Conservation (phyloP, 1,140 invertebrate genomes). For the Drosophila elegans region DNA sequence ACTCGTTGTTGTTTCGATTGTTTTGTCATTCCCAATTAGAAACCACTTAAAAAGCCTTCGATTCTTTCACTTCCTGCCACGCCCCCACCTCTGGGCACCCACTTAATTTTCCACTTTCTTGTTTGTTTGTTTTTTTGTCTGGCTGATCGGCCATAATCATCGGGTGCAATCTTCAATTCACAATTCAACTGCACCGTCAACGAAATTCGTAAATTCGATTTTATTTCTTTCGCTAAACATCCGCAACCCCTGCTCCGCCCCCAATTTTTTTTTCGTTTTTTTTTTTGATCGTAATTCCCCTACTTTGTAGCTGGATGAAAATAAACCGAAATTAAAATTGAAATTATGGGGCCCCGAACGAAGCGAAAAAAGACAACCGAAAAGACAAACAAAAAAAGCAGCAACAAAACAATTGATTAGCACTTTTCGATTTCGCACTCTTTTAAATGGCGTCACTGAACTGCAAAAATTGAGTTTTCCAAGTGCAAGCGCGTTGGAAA, state of each 20-base stretch:
- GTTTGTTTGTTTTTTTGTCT: slow-evolving; percentile 7
- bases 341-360: slow-evolving; percentile 18
- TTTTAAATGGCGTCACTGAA: slow-evolving; percentile 57
- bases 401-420: slow-evolving; percentile 63
- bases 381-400: slow-evolving; percentile 15
- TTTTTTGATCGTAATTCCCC: slow-evolving; percentile 7
- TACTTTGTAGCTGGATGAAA: slow-evolving; percentile 49
- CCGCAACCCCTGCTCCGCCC: not conserved
- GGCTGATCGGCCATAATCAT: slow-evolving; percentile 33
- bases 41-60: slow-evolving; percentile 4
- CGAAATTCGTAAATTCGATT: slow-evolving; percentile 28
- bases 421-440: slow-evolving; percentile 41
- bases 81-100: slow-evolving; percentile 6
- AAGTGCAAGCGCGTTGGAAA: slow-evolving; percentile 2
- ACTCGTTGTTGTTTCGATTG: not conserved
- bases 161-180: slow-evolving; percentile 30
- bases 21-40: not conserved
- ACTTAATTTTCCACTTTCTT: slow-evolving; percentile 15
- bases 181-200: slow-evolving; percentile 41
- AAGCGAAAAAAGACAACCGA: slow-evolving; percentile 9
- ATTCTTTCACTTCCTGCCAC: slow-evolving; percentile 13
- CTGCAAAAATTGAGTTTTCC: slow-evolving; percentile 40
- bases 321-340: slow-evolving; percentile 50
- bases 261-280: no score
- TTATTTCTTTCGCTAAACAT: slow-evolving; percentile 20